These are phyloP conservation scores for Globodera ellingtonae DNA, from an alignment of 1,140 invertebrate genomes.

Conservation along the genomic window DNA sequence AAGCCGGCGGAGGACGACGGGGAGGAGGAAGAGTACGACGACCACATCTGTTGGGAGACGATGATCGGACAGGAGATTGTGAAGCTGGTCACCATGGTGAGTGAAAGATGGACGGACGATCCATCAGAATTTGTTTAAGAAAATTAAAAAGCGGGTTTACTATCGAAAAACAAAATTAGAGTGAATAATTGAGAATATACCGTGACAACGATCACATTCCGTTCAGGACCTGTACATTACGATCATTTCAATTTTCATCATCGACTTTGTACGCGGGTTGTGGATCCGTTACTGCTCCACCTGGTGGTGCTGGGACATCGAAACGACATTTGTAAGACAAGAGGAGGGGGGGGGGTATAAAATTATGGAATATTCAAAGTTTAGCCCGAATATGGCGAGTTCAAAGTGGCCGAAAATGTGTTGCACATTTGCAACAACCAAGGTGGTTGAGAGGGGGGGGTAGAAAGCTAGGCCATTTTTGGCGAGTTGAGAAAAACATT, in stretches of 20 bases:
- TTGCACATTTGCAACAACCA: constrained; percentile 93
- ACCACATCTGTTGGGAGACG: constrained; percentile 88
- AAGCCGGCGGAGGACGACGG: neutral
- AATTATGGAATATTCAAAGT: neutral
- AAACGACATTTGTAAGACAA: constrained; percentile 77
- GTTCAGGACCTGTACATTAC: constrained; percentile 68
- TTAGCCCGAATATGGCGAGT: constrained; percentile 88
- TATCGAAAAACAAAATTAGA: no score
- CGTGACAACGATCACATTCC: neutral
- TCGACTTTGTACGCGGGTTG: constrained; percentile 87
- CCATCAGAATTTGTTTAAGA: neutral
- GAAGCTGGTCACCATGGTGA: constrained; percentile 43
- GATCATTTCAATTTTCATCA: constrained; percentile 77
- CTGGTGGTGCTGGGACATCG: constrained; percentile 96
- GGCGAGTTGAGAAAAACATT: no score
- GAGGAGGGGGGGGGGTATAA: neutral
- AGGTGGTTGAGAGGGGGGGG: constrained; percentile 68
- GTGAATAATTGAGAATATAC: neutral
- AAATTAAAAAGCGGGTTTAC: neutral
- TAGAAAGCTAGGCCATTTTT: no score
- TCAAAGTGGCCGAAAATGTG: constrained; percentile 97
- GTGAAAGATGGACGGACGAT: neutral
- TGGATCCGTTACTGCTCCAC: constrained; percentile 84
- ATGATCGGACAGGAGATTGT: constrained; percentile 81
- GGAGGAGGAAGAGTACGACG: constrained; percentile 38